Base-by-base conservation (phyloP, 2,797 vertebrate species). In the Florisuga fusca region DNA sequence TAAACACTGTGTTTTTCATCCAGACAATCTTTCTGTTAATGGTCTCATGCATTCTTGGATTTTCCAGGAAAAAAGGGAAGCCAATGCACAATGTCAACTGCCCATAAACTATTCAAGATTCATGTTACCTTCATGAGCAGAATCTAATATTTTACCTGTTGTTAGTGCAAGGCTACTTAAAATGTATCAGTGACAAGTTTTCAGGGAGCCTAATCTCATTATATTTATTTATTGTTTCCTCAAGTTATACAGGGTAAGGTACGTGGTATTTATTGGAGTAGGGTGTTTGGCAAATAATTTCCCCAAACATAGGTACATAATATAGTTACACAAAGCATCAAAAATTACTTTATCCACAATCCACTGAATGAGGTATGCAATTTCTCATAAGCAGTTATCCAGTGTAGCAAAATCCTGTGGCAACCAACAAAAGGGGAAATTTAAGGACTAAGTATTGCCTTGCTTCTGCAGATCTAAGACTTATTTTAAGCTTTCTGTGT, bases 381-480 rank as follows among this genome's bases (percentile, higher is more conserved):
- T 82, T 86, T 91, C 73, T 72, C 90, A 95, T 74, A 93, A 85
- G 61, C 41, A 91, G 64, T 57, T 83, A 85, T 53, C 74, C 63
- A 78, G 46, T 55, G 63, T 31, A 78, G 67, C 73, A 90, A 75
- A 89, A 80, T 53, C 36, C 89, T 82, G 73, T 63, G 55, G 72
- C 81, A 90, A 50, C 22, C 33, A 75, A 89, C 89, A 92, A 93
- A 97, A 95, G 75, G 34, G 36, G 64, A 91, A 95, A 88, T 89
- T 94, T 96, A 90, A 91, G 36, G 87, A 88, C 4, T 9, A 41
- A 90, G 83, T 58, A 73, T 22, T 59, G 89, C 79, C 61, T 87
- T 89, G 89, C 69, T 76, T 73, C 92, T 94, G 66, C 87, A 85
- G 93, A 93, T 92, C 90, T 91, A 86, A 89, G 92, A 92, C 72